Conservation (phyloP, 2,888 invertebrate genomes). For the Philaethria dido region DNA sequence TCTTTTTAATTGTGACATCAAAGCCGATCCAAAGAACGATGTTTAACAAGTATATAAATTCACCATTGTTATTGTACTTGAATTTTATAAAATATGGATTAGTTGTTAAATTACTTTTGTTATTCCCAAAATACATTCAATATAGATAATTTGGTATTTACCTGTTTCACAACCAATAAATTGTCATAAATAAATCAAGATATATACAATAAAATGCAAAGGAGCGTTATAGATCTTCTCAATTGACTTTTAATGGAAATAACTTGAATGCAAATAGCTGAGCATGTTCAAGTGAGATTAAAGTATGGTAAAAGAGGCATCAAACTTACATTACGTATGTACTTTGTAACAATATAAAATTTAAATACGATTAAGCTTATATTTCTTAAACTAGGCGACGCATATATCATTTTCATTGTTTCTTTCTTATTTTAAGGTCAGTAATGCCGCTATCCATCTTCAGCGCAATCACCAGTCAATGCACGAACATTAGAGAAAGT, state of each 20-base stretch:
- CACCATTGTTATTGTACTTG: too few species aligned
- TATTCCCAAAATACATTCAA: too few species aligned
- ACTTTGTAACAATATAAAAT: background rate
- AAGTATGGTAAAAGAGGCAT: background rate
- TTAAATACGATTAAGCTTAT: background rate
- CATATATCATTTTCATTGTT: slow-evolving; percentile 6
- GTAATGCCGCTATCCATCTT: slow-evolving; percentile 53
- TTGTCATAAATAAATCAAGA: slow-evolving; percentile 21
- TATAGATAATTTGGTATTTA: background rate
- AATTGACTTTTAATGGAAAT: slow-evolving; percentile 36
- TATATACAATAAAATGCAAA: slow-evolving; percentile 1
- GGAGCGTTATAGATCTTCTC: slow-evolving; percentile 17
- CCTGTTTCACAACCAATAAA: background rate
- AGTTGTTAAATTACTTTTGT: too few species aligned
- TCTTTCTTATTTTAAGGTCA: background rate
- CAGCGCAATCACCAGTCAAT: slow-evolving; percentile 54
- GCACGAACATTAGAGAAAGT: slow-evolving; percentile 55
- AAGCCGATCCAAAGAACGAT: too few species aligned
- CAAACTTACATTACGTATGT: background rate
- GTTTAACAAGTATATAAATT: too few species aligned
- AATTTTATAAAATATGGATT: too few species aligned
- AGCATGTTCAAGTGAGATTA: slow-evolving; percentile 26
- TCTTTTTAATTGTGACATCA: too few species aligned
- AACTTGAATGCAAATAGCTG: slow-evolving; percentile 52
- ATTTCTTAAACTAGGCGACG: background rate